Evolutionary conservation across 2,888 invertebrate genomes (phyloP).

Genomic region (Notocelia uddmanniana): DNA sequence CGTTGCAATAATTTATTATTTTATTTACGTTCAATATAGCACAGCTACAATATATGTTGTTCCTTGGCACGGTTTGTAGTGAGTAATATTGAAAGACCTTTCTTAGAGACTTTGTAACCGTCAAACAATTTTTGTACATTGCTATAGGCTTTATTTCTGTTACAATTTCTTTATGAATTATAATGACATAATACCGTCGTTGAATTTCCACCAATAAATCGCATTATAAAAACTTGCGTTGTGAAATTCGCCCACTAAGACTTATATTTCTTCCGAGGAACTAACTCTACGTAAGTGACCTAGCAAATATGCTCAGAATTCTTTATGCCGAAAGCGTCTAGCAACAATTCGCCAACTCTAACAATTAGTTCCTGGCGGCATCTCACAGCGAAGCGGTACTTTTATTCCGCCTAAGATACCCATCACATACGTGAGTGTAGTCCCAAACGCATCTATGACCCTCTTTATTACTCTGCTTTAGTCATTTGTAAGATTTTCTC

Average conservation of each 20-base stretch:
- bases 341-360: slow-evolving; percentile 67
- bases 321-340: slow-evolving; percentile 48
- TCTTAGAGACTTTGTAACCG: too few relatives aligned
- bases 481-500: slow-evolving; percentile 86
- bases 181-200: not conserved
- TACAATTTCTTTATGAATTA: not conserved
- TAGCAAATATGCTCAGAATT: slow-evolving; percentile 31
- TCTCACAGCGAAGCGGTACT: slow-evolving; percentile 80
- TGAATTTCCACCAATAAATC: not conserved
- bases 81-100: not conserved
- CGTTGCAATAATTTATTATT: not conserved
- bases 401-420: slow-evolving; percentile 82
- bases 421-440: slow-evolving; percentile 84
- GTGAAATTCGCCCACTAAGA: not conserved
- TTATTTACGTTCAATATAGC: not conserved
- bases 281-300: not conserved
- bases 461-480: slow-evolving; percentile 84
- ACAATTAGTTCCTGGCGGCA: slow-evolving; percentile 77
- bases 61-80: not conserved
- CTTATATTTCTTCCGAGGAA: not conserved
- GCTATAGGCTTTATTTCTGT: not conserved
- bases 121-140: not conserved
- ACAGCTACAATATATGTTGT: not conserved
- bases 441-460: slow-evolving; percentile 84
- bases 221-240: not conserved